Evolutionary conservation across 2,888 invertebrate genomes (phyloP).

Genomic region (Andrena bicolor): DNA sequence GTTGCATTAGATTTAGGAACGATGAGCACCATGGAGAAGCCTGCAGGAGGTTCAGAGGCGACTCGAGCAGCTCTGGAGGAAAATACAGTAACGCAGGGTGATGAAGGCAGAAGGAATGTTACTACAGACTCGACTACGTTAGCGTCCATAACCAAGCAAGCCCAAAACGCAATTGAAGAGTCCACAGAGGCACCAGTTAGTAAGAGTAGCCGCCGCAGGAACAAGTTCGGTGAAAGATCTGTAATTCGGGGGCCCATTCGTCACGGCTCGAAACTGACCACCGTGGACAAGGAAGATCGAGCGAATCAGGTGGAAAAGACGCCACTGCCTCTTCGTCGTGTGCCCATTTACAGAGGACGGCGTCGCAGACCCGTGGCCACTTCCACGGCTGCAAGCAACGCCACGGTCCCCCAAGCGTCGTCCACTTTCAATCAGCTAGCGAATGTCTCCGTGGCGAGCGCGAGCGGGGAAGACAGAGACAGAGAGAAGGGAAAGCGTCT

Average conservation of each 20-base stretch:
- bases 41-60: neutral
- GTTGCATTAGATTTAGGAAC: too few relatives aligned
- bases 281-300: neutral
- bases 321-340: constrained; percentile 38
- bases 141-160: neutral
- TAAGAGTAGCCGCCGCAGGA: neutral
- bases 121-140: neutral
- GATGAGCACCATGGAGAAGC: too few relatives aligned
- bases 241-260: neutral
- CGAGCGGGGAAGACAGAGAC: constrained; percentile 1
- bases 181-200: neutral
- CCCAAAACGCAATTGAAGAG: neutral
- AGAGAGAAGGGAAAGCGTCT: constrained; percentile 21
- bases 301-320: neutral
- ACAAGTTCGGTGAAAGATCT: constrained; percentile 24
- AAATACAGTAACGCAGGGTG: neutral
- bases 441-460: neutral
- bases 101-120: neutral
- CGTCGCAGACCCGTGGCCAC: constrained; percentile 25
- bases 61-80: neutral
- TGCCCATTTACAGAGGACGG: constrained; percentile 51
- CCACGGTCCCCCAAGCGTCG: neutral
- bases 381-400: neutral
- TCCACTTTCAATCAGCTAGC: neutral
- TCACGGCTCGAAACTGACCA: neutral